Percentiles rank a stretch among this genome's conserved stretches.
Conservation (phyloP, 53 echinoderm and acorn worm species). For the Astropecten irregularis region DNA sequence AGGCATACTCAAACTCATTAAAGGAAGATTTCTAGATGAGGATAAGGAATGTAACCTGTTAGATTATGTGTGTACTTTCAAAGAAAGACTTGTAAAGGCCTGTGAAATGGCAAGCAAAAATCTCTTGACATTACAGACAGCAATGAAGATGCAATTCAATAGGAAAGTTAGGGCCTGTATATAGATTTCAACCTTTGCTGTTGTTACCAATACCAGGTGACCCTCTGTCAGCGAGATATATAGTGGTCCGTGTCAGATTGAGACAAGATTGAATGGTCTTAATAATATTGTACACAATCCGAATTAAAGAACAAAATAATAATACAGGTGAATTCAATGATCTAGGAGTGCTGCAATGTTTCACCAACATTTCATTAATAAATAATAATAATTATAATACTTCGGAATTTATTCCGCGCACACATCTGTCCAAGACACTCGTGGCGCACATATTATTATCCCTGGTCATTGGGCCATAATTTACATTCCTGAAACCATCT, state of each 20-base stretch:
- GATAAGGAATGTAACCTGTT: neutral
- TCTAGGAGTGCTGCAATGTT: no score
- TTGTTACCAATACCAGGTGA: slow-evolving; percentile 62
- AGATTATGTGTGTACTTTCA: slow-evolving; percentile 21
- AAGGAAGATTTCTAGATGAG: slow-evolving; percentile 8
- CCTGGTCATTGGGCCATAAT: no score
- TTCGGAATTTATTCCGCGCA: no score
- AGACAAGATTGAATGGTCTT: slow-evolving; percentile 26
- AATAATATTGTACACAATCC: slow-evolving; percentile 65
- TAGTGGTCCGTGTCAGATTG: slow-evolving; percentile 51
- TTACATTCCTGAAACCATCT: no score
- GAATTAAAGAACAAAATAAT: neutral
- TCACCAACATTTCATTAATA: no score
- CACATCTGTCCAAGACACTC: no score
- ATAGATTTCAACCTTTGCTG: slow-evolving; percentile 56
- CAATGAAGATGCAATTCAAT: slow-evolving; percentile 57
- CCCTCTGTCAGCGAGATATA: slow-evolving; percentile 47
- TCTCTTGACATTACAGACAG: slow-evolving; percentile 17
- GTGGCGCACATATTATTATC: no score
- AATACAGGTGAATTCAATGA: no score
- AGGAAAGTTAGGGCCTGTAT: slow-evolving; percentile 32
- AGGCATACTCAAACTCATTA: slow-evolving; percentile 12
- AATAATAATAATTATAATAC: no score
- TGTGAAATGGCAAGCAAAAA: slow-evolving; percentile 47
- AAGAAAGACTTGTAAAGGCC: slow-evolving; percentile 34